Conservation (phyloP, 2,113 vertebrate genomes). For the Brachypteracias leptosomus region DNA sequence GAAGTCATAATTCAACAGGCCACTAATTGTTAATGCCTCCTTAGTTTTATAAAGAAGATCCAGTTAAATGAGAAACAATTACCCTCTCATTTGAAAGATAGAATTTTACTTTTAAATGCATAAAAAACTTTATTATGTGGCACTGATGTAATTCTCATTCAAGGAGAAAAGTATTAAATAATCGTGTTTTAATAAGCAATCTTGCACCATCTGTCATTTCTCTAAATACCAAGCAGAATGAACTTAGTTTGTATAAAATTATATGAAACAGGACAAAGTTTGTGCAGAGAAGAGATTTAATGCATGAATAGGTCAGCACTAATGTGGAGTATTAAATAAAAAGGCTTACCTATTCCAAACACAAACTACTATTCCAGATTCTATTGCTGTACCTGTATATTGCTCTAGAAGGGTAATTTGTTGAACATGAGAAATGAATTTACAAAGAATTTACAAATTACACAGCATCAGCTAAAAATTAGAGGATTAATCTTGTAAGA, state of each 20-base stretch:
- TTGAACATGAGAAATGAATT: background rate
- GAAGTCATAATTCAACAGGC: background rate
- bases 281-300: background rate
- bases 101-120: background rate
- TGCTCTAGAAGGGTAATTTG: background rate
- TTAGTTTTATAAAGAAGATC: background rate
- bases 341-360: background rate
- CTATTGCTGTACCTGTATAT: rapidly evolving
- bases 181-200: background rate
- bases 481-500: background rate
- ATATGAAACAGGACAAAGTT: background rate
- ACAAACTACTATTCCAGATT: background rate
- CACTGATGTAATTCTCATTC: background rate
- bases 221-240: background rate
- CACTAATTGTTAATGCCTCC: background rate
- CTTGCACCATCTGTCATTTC: background rate
- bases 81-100: background rate
- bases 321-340: background rate
- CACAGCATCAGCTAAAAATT: background rate
- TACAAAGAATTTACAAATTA: background rate
- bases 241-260: background rate
- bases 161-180: background rate
- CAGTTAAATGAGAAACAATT: background rate
- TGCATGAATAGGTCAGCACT: background rate
- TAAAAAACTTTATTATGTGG: background rate